Evolutionary conservation across 2,113 vertebrate genomes (phyloP).

Genomic region (Rhinopomastus cyanomelas): DNA sequence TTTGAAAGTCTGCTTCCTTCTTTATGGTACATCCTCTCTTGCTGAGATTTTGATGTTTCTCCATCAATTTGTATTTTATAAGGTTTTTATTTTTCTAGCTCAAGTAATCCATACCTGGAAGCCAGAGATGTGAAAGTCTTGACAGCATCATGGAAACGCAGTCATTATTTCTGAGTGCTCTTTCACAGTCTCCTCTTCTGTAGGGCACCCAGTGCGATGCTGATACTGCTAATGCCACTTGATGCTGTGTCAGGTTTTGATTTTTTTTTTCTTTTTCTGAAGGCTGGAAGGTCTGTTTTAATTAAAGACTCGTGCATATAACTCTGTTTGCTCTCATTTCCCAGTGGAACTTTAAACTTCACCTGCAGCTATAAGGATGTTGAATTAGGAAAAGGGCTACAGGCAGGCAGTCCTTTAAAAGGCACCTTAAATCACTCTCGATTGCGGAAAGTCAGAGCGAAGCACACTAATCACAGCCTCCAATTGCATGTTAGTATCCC

Average conservation of each 20-base stretch:
- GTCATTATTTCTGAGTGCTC: conserved; percentile 28
- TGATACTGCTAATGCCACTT: neutral
- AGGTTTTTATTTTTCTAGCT: conserved; percentile 48
- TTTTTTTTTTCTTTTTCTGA: neutral
- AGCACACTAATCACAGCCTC: neutral
- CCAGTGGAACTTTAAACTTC: conserved; percentile 25
- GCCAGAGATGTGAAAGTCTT: conserved; percentile 22
- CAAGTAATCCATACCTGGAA: conserved; percentile 51
- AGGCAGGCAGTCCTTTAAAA: neutral
- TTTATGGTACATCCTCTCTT: neutral
- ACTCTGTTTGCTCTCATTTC: neutral
- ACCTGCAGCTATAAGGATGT: neutral
- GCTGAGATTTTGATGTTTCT: neutral
- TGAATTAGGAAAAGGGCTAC: neutral
- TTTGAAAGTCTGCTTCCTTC: neutral
- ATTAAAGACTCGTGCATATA: conserved; percentile 4
- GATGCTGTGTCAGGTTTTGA: conserved; percentile 17
- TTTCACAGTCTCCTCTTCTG: conserved; percentile 4
- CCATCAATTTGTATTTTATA: conserved; percentile 55
- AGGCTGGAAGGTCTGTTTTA: conserved; percentile 39
- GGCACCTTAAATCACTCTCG: neutral
- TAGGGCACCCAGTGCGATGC: conserved; percentile 6
- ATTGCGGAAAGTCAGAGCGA: neutral
- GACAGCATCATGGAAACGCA: conserved; percentile 57
- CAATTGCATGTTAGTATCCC: neutral